Conservation (phyloP, 1,140 invertebrate species). For the Megathymus violae region DNA sequence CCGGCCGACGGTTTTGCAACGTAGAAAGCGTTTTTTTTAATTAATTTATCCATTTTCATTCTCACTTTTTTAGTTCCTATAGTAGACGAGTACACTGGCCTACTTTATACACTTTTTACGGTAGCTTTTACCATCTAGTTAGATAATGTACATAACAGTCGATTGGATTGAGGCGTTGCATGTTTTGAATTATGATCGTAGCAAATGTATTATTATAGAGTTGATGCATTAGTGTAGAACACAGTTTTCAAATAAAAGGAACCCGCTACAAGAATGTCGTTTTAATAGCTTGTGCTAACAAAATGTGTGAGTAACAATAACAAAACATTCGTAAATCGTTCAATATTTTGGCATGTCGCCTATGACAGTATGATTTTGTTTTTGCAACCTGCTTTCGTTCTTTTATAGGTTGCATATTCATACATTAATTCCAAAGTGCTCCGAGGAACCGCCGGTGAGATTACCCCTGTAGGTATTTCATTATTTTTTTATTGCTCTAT, state of each 20-base stretch:
- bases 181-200: conserved; percentile 11
- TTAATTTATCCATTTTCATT: conserved; percentile 7
- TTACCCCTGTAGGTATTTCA: conserved; percentile 85
- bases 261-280: conserved; percentile 24
- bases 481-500: conserved; percentile 39
- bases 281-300: conserved; percentile 52
- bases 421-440: conserved; percentile 77
- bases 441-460: conserved; percentile 75
- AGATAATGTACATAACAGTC: neutral
- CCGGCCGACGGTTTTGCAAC: conserved; percentile 42
- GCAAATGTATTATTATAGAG: neutral
- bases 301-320: conserved; percentile 37
- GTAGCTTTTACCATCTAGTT: conserved; percentile 2
- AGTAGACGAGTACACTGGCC: too few relatives aligned
- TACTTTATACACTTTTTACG: neutral
- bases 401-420: conserved; percentile 82
- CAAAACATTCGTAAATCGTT: conserved; percentile 35
- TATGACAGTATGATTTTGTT: conserved; percentile 66
- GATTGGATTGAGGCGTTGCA: conserved; percentile 15
- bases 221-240: neutral
- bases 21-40: conserved; percentile 37
- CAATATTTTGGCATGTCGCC: conserved; percentile 42
- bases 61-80: neutral
- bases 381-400: conserved; percentile 82
- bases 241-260: conserved; percentile 19